Base-by-base conservation (phyloP, 2,888 invertebrate species). In the Yponomeuta cagnagella region DNA sequence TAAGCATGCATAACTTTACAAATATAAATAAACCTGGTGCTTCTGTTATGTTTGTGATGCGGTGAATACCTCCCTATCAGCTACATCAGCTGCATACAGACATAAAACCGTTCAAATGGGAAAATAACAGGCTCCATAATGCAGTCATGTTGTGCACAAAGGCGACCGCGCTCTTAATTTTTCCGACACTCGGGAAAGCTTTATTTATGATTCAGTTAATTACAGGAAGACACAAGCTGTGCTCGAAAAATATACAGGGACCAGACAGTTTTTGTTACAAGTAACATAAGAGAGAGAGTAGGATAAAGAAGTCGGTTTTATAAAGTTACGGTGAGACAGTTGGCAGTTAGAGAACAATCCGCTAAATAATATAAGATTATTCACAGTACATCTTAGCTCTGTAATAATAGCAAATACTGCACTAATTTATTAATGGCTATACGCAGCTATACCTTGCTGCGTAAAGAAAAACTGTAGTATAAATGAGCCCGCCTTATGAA, bases 111-210 rank as follows among this genome's bases (percentile, higher is more conserved):
- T 82, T 90, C 87, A 88, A 90, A 90, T 90, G 91, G 85, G 91
- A 90, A 91, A 92, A 90, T 90, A 90, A 89, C 90, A 89, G 90
- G 86, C 84, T 80, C 81, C 77, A 90, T 90, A 90, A 89, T 88
- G 82, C 67, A 67, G 43, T 87, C 81, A 82, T 90, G 77, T 76
- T 77, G 78, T 77, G 77, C 52, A 58, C 52, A 58, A 58, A 58
- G 52, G 52, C 52, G 52, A 58, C 75, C 75, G 75, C 75, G 74
- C 70, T 73, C 76, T 79, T 80, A 82, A 85, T 84, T 89, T 89
- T 89, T 86, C 87, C 84, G 78, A 83, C 80, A 79, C 78, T 84
- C 52, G 12, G 86, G 89, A 89, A 89, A 88, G 88, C 85, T 85
- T 83, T 80, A 79, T 84, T 79, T 77, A 58, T 71, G 71, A 15